Evolutionary conservation across 2,113 vertebrate species (phyloP), one percentile per base, ranked within the genome.

Genomic region (Alligator mississippiensis): DNA sequence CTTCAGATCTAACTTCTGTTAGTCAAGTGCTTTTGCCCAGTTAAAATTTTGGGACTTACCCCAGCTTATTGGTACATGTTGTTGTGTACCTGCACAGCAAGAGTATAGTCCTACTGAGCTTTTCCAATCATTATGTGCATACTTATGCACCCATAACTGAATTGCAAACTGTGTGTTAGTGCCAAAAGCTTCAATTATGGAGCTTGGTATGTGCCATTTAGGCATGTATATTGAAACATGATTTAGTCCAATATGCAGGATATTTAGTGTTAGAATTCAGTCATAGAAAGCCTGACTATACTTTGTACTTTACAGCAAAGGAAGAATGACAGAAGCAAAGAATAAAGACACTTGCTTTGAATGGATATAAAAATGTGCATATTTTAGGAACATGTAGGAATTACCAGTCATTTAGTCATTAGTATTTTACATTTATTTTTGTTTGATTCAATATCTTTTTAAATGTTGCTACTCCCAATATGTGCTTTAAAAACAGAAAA

Each of bases 151-250:
- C 47, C 47, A 47, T 47, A 47, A 47, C 47, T 47, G 47, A 47
- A 9, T 47, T 47, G 47, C 47, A 47, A 47, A 47, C 47, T 47
- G 47, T 47, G 47, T 47, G 47, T 47, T 47, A 47, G 47, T 47
- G 47, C 47, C 0, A 1, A 79, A 68, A 82, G 47, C 47, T 47
- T 47, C 0, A 0, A 16, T 61, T 60, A 64, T 10, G 25, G 22
- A 66, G 4, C 47, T 47, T 47, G 47, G 47, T 47, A 47, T 47
- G 47, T 47, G 47, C 6, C 47, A 47, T 47, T 47, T 47, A 47
- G 47, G 47, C 47, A 47, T 47, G 47, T 11, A 27, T 38, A 16
- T 80, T 84, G 58, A 86, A 91, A 94, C 47, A 89, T 9, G 1
- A 62, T 47, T 47, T 47, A 80, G 17, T 47, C 25, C 38, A 86